Percentiles rank a stretch among this genome's conserved stretches.
phyloP scores from a whole-genome alignment of 2,113 vertebrate species.

The Sapayoa aenigma region DNA sequence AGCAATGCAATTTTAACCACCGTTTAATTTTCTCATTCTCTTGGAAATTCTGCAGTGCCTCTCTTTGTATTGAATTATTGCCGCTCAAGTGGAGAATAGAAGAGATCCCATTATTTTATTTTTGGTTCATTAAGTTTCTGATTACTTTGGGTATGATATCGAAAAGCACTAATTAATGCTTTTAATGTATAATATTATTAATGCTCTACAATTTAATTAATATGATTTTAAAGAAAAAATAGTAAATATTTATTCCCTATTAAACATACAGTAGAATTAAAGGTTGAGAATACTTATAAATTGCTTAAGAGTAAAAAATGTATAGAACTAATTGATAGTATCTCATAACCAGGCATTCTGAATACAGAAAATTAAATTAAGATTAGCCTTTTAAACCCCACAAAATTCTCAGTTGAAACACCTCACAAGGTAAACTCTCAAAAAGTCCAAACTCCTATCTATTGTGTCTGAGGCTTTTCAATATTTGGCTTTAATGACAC shows the following conservation, averaged over 20 bases:
- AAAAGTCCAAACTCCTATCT: not conserved
- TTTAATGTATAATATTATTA: not conserved
- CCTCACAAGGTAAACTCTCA: not conserved
- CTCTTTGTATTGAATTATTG: constrained; percentile 57
- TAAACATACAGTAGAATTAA: not conserved
- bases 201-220: not conserved
- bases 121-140: constrained; percentile 32
- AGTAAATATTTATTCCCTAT: not conserved
- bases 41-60: not conserved
- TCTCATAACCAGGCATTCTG: not conserved
- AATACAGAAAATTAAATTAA: not conserved
- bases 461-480: not conserved
- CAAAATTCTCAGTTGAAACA: not conserved
- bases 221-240: not conserved
- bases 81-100: constrained; percentile 16
- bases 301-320: not conserved
- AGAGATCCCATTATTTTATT: not conserved
- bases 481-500: not conserved
- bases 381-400: not conserved
- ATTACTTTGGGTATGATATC: constrained; percentile 5
- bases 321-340: not conserved
- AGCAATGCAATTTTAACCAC: not conserved
- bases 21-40: not conserved
- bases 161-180: constrained; percentile 31
- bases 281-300: not conserved